Percentiles rank a stretch among this genome's conserved stretches.
phyloP scores from a whole-genome alignment of 2,888 invertebrate genomes.

The Camponotus fellah region DNA sequence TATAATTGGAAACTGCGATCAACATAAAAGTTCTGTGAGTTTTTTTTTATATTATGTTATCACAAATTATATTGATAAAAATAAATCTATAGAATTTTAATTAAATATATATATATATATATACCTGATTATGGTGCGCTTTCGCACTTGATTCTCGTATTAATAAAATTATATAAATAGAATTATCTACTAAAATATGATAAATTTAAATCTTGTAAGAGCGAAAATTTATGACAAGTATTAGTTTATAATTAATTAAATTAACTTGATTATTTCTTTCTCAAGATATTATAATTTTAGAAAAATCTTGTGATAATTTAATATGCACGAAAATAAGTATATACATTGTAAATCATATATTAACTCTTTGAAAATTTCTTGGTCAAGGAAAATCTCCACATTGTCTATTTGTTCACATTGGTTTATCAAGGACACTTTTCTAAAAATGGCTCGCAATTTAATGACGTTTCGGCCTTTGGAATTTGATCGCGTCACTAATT shows the following conservation, averaged over 20 bases:
- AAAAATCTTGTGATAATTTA: neutral
- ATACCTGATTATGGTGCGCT: no score
- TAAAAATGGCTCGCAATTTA: slow-evolving; percentile 27
- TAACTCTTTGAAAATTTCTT: slow-evolving; percentile 6
- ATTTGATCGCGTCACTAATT: slow-evolving; percentile 40
- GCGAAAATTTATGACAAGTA: slow-evolving; percentile 2
- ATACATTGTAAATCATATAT: neutral
- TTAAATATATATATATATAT: no score
- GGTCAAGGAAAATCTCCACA: neutral
- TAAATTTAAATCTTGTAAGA: neutral
- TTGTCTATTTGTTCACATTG: neutral
- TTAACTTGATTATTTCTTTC: neutral
- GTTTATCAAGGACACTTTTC: slow-evolving; percentile 32
- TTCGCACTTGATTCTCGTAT: neutral
- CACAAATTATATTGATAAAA: slow-evolving; percentile 20
- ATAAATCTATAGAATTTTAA: slow-evolving; percentile 11
- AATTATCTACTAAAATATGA: neutral
- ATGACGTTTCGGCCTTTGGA: slow-evolving; percentile 27
- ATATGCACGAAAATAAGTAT: neutral
- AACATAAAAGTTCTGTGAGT: neutral
- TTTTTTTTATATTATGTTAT: neutral
- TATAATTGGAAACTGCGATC: neutral
- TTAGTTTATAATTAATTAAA: slow-evolving; percentile 2
- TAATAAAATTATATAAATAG: neutral
- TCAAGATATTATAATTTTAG: neutral